A percentile compares a stretch with the other conserved stretches of the same genome.
These are phyloP conservation scores for Cladorhizidae sp. DNA, from an alignment of 37 sponge, comb jelly and placozoan species.

Conservation along the genomic window DNA sequence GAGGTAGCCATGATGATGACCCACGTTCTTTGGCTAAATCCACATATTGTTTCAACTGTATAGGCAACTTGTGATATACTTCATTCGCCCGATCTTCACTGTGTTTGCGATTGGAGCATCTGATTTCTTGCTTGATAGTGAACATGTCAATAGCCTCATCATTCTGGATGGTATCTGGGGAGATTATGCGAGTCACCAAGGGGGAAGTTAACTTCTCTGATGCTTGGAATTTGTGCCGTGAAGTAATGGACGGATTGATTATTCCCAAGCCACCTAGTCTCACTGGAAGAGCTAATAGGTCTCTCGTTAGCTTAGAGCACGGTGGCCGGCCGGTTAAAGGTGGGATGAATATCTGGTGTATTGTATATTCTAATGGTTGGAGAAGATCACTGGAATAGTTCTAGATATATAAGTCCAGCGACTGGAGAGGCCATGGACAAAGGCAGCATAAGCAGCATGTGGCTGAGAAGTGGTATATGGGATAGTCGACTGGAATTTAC, in stretches of 20 bases:
- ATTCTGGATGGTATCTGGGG: not conserved
- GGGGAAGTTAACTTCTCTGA: constrained; percentile 41
- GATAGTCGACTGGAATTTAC: no score
- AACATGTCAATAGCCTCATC: not conserved
- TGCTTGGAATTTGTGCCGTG: constrained; percentile 5
- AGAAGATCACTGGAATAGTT: no score
- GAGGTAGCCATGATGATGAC: constrained; percentile 26
- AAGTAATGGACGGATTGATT: constrained; percentile 13
- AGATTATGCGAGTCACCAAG: constrained; percentile 5
- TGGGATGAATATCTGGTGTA: constrained; percentile 3
- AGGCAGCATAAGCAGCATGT: no score
- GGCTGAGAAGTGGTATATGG: no score
- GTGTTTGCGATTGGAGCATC: constrained; percentile 1
- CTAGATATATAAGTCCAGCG: no score
- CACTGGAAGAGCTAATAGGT: constrained; percentile 45
- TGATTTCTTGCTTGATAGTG: constrained; percentile 5
- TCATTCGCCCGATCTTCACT: not conserved
- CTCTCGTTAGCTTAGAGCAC: constrained; percentile 28
- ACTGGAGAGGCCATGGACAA: no score
- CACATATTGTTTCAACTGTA: constrained; percentile 19
- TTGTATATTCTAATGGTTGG: no score
- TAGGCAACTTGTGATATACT: constrained; percentile 11
- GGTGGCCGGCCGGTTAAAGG: constrained; percentile 27
- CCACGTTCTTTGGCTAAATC: constrained; percentile 44
- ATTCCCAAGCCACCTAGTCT: constrained; percentile 56